Base-by-base conservation (phyloP, 2,113 vertebrate genomes). In the Tricholaema leucomelas region DNA sequence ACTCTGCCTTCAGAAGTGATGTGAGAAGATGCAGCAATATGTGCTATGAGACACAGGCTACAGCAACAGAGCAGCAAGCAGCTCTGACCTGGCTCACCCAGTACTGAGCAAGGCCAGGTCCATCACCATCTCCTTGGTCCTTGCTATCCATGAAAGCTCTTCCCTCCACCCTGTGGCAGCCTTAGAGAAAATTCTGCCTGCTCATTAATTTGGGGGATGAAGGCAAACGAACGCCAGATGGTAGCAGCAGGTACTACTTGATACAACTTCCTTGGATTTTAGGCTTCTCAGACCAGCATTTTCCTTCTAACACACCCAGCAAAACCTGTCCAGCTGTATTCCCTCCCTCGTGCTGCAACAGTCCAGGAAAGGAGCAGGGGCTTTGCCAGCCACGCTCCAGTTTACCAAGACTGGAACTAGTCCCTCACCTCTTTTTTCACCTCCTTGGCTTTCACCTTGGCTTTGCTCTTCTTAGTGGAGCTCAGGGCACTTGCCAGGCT, bases 401-500 rank as follows among this genome's bases (percentile, higher is more conserved):
- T 25, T 74, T 56, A 75, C 30, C 24, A 48, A 46, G 13, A 35
- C 44, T 25, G 61, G 28, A 74, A 67, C 4, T 15, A 27, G 27
- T 2, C 19, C 35, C 97, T 97, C 93, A 98, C 98, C 98, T 98
- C 98, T 88, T 98, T 98, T 94, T 98, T 98, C 65, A 98, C 98
- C 95, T 99, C 99, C 96, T 98, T 98, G 92, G 97, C 94, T 94
- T 98, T 99, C 93, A 97, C 95, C 89, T 98, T 99, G 87, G 97
- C 92, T 97, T 98, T 99, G 96, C 89, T 98, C 93, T 98, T 99
- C 96, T 97, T 98, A 54, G 95, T 92, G 8, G 98, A 95, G 54
- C 98, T 96, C 81, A 98, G 88, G 35, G 98, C 95, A 72, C 42
- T 94, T 0, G 96, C 90, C 33, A 97, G 96, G 27, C 97, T 88